Evolutionary conservation across 2,797 vertebrate species (phyloP).

Genomic region (Myotis vivesi): DNA sequence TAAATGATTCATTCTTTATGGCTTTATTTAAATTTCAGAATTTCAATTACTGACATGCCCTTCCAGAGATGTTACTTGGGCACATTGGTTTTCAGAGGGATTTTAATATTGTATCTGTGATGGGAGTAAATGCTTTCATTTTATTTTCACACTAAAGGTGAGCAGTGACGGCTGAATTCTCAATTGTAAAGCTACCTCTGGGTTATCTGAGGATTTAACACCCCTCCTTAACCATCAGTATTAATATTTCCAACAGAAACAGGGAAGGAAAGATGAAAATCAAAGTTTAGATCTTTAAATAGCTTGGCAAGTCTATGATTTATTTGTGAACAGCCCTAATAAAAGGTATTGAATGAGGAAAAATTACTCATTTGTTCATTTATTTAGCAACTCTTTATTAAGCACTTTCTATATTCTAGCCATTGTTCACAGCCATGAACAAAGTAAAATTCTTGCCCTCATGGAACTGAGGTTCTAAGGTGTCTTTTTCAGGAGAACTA

Average conservation of each 20-base stretch:
- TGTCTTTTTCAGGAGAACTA: background rate
- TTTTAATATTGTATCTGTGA: background rate
- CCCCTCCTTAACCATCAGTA: background rate
- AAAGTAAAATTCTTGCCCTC: background rate
- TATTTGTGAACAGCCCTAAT: background rate
- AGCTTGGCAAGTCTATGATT: background rate
- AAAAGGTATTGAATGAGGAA: background rate
- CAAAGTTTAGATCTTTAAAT: background rate
- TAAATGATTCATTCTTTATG: slow-evolving; percentile 8
- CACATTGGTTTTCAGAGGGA: slow-evolving; percentile 21
- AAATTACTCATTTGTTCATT: background rate
- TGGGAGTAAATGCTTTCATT: slow-evolving; percentile 5
- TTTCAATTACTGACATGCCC: slow-evolving; percentile 26
- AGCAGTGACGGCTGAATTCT: background rate
- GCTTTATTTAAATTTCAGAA: slow-evolving; percentile 53
- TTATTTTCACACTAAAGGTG: background rate
- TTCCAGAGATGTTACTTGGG: slow-evolving; percentile 14
- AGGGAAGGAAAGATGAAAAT: background rate
- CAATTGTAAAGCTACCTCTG: background rate
- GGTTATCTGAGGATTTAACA: background rate
- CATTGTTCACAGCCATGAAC: background rate
- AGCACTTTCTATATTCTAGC: background rate
- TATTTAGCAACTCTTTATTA: background rate
- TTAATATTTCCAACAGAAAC: background rate
- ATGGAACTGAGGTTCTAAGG: background rate